A percentile compares a stretch with the other conserved stretches of the same genome.
Conservation (phyloP, 2,888 invertebrate genomes). For the Anthophora plumipes region DNA sequence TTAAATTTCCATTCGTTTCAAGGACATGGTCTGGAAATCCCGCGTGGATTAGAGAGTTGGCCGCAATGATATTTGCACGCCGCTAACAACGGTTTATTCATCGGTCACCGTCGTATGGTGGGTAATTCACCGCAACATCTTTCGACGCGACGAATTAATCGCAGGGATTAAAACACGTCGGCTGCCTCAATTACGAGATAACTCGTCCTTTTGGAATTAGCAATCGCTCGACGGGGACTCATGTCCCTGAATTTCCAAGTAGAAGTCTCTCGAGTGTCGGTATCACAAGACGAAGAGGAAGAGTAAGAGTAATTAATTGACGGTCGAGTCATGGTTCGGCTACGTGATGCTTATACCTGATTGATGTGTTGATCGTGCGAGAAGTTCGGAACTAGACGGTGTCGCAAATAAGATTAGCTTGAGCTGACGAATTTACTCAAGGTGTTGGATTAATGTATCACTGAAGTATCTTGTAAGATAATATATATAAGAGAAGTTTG, state of each 20-base stretch:
- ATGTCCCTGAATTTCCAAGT: constrained; percentile 11
- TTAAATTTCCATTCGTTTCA: constrained; percentile 39
- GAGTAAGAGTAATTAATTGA: constrained; percentile 19
- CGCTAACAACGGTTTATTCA: constrained; percentile 39
- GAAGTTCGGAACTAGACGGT: background rate
- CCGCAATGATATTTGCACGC: constrained; percentile 28
- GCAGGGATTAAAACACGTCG: constrained; percentile 34
- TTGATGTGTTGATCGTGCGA: constrained; percentile 2
- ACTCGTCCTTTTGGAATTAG: background rate
- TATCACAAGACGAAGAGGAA: background rate
- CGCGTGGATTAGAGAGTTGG: constrained; percentile 41
- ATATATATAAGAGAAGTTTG: no score
- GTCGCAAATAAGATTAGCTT: background rate
- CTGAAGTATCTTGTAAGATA: no score
- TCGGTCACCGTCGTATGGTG: constrained; percentile 14
- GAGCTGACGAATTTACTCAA: no score
- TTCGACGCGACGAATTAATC: constrained; percentile 37
- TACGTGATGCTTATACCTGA: background rate
- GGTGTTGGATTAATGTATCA: no score
- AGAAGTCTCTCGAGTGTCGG: constrained; percentile 4
- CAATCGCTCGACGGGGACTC: background rate
- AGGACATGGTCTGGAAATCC: constrained; percentile 51
- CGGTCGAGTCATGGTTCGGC: background rate
- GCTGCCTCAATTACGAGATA: constrained; percentile 32
- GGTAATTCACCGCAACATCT: constrained; percentile 9